Conservation (phyloP, 2,888 invertebrate genomes). For the Girardia tigrina region DNA sequence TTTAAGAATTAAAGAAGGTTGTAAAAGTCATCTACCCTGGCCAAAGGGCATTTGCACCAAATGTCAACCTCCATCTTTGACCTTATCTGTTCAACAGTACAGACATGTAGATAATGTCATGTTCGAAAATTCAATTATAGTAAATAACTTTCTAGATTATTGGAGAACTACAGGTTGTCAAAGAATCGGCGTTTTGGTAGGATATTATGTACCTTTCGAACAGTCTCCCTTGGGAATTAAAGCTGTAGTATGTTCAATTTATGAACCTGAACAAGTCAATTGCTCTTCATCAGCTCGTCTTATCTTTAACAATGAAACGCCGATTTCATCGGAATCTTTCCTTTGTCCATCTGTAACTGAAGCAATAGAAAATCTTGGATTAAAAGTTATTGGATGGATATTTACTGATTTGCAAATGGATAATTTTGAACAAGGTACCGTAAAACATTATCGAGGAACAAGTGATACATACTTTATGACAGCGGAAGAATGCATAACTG, state of each 20-base stretch:
- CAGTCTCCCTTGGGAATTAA: slow-evolving; percentile 78
- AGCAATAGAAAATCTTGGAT: slow-evolving; percentile 63
- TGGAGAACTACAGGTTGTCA: slow-evolving; percentile 79
- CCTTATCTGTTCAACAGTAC: slow-evolving; percentile 58
- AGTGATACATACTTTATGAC: slow-evolving; percentile 61
- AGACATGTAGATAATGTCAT: neutral
- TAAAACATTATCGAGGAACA: slow-evolving; percentile 53
- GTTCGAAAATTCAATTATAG: slow-evolving; percentile 64
- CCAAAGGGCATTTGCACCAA: slow-evolving; percentile 94
- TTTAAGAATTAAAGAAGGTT: slow-evolving; percentile 82
- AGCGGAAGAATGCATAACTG: slow-evolving; percentile 92
- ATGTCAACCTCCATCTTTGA: slow-evolving; percentile 91
- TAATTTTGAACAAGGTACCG: slow-evolving; percentile 67
- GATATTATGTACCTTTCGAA: slow-evolving; percentile 72
- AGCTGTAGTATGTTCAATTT: slow-evolving; percentile 63
- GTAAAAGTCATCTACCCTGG: slow-evolving; percentile 91
- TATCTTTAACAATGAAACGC: neutral
- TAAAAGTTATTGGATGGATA: slow-evolving; percentile 82
- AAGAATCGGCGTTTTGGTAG: slow-evolving; percentile 78
- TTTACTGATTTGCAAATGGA: slow-evolving; percentile 86
- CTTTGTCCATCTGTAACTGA: no score
- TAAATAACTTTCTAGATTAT: slow-evolving; percentile 85
- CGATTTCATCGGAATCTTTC: slow-evolving; percentile 41
- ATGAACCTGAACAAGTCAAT: slow-evolving; percentile 66
- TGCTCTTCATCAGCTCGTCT: slow-evolving; percentile 63